Evolutionary conservation across 1,140 invertebrate genomes (phyloP).

Genomic region (Pararge aegeria): DNA sequence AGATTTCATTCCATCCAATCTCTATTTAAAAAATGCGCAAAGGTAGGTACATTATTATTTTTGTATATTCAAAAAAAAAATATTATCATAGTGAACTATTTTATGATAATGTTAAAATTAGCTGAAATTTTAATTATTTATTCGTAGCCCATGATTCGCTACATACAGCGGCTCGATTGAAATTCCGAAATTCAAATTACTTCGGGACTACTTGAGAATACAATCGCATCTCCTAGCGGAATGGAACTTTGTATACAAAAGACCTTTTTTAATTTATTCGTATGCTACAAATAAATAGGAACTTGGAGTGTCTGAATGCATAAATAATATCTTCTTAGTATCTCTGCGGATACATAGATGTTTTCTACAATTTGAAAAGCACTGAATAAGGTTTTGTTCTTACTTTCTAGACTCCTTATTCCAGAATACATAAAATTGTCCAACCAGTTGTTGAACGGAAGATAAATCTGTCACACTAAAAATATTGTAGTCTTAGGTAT

Average conservation of each 20-base stretch:
- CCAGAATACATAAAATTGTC: not conserved
- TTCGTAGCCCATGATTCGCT: slow-evolving; percentile 30
- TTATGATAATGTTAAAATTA: too few species aligned
- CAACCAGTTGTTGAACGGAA: not conserved
- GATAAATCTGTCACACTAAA: not conserved
- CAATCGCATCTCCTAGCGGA: slow-evolving; percentile 55
- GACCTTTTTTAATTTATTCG: slow-evolving; percentile 62
- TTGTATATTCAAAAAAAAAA: too few species aligned
- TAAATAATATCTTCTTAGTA: slow-evolving; percentile 26
- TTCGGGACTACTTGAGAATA: slow-evolving; percentile 63
- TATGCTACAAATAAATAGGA: slow-evolving; percentile 31
- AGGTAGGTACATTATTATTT: too few species aligned
- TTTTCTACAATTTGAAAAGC: slow-evolving; percentile 7
- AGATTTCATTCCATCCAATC: too few species aligned
- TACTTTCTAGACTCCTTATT: not conserved
- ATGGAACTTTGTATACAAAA: slow-evolving; percentile 62
- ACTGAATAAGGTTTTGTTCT: not conserved
- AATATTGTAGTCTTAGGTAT: not conserved
- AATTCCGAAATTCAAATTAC: slow-evolving; percentile 74
- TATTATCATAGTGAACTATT: too few species aligned
- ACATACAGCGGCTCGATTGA: slow-evolving; percentile 49
- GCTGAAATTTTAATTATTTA: slow-evolving; percentile 44
- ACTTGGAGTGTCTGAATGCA: slow-evolving; percentile 27
- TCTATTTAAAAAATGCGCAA: too few species aligned
- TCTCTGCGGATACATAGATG: slow-evolving; percentile 7